Conservation (phyloP, 2,797 vertebrate species). For the Siniperca scherzeri region DNA sequence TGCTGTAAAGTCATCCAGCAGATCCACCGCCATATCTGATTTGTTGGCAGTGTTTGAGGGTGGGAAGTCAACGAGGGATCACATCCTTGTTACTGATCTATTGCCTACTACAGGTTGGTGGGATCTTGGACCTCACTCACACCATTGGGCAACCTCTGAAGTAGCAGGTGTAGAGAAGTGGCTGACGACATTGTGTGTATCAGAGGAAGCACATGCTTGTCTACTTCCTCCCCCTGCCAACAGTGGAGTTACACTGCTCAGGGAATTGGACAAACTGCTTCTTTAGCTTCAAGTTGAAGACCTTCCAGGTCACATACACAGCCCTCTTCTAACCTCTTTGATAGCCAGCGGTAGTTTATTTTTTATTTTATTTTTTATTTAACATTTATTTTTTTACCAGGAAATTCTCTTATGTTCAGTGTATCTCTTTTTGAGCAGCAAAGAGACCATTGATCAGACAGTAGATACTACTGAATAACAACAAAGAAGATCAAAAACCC, state of each 20-base stretch:
- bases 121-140: not conserved
- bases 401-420: not conserved
- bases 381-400: not conserved
- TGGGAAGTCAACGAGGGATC: not conserved
- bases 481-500: constrained; percentile 7
- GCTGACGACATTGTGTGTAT: not conserved
- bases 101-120: not conserved
- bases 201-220: constrained; percentile 19
- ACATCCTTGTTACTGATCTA: not conserved
- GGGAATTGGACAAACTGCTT: not conserved
- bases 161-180: not conserved
- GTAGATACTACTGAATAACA: not conserved
- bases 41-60: not conserved
- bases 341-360: not conserved
- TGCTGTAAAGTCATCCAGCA: not conserved
- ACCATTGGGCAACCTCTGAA: not conserved
- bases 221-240: not conserved
- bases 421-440: not conserved
- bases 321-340: not conserved
- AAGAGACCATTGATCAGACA: not conserved
- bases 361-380: not conserved
- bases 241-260: not conserved
- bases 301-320: not conserved
- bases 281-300: not conserved
- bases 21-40: not conserved